A percentile compares a stretch with the other conserved stretches of the same genome.
These are phyloP conservation scores for Coregonus suidteri DNA, from an alignment of 2,797 vertebrate species.

Conservation along the genomic window DNA sequence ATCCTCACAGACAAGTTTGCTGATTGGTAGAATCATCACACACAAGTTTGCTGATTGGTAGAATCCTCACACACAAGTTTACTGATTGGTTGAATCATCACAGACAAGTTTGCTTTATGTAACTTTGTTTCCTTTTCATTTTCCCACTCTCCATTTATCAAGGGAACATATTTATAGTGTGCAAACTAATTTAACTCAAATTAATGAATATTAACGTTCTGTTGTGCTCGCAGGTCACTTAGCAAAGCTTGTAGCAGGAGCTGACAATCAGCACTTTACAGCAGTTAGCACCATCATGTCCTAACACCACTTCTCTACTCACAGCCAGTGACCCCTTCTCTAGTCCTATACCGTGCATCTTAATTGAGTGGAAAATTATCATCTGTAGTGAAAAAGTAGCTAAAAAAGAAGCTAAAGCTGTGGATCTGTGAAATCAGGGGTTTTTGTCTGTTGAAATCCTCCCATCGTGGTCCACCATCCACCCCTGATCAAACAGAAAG, in stretches of 20 bases:
- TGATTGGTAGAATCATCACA: no score
- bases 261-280: slow-evolving; percentile 66
- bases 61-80: no score
- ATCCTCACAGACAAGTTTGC: no score
- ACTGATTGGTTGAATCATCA: no score
- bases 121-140: background rate
- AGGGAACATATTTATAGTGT: slow-evolving; percentile 22
- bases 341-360: slow-evolving; percentile 51
- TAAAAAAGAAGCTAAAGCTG: background rate
- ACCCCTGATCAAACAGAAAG: slow-evolving; percentile 40
- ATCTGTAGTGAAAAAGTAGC: slow-evolving; percentile 56
- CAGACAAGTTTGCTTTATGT: no score
- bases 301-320: slow-evolving; percentile 54
- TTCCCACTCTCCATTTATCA: background rate
- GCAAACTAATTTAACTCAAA: slow-evolving; percentile 46
- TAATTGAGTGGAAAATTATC: slow-evolving; percentile 75
- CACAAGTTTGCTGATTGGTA: no score
- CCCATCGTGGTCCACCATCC: slow-evolving; percentile 34
- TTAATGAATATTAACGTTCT: slow-evolving; percentile 64
- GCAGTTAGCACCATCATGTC: slow-evolving; percentile 37
- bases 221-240: slow-evolving; percentile 65
- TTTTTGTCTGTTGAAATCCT: slow-evolving; percentile 44
- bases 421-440: background rate
- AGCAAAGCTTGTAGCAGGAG: slow-evolving; percentile 68
- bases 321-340: slow-evolving; percentile 62